Percentiles rank a stretch among this genome's conserved stretches.
Evolutionary conservation across 2,888 invertebrate species (phyloP).

Genomic region (Corbicula japonica): DNA sequence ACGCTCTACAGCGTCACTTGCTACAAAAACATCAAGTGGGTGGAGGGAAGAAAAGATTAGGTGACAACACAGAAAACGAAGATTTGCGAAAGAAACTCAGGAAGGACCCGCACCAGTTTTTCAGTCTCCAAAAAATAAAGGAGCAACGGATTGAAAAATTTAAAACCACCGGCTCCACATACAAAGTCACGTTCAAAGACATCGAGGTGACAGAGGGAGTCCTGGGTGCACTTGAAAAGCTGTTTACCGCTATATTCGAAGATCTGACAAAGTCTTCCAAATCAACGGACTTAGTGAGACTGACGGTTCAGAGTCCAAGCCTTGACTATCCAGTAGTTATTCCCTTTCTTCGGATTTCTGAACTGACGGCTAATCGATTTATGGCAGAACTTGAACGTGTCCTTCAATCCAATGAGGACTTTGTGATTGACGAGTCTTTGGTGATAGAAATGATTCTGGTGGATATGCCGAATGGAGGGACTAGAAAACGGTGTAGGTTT

Average conservation of each 20-base stretch:
- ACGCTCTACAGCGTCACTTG: constrained; percentile 23
- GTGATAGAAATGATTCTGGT: too few relatives aligned
- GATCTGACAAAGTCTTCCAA: constrained; percentile 36
- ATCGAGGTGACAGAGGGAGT: constrained; percentile 36
- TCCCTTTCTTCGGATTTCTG: too few relatives aligned
- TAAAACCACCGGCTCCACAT: constrained; percentile 33
- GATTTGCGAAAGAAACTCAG: constrained; percentile 14
- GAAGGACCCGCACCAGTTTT: constrained; percentile 39
- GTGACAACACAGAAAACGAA: not conserved
- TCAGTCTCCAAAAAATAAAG: constrained; percentile 31
- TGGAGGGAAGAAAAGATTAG: constrained; percentile 19
- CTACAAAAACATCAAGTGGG: constrained; percentile 9
- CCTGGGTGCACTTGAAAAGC: not conserved
- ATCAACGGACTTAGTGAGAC: constrained; percentile 27
- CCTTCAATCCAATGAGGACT: too few relatives aligned
- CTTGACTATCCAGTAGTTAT: too few relatives aligned
- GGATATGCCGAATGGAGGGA: too few relatives aligned
- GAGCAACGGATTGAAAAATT: constrained; percentile 40
- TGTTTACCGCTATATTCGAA: constrained; percentile 22
- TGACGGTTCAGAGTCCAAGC: constrained; percentile 42
- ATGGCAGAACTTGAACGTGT: too few relatives aligned
- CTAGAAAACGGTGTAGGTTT: too few relatives aligned
- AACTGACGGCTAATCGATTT: too few relatives aligned
- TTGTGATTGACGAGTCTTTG: too few relatives aligned
- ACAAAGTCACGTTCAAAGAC: constrained; percentile 31